These are phyloP conservation scores for Amphiduros pacificus DNA, from an alignment of 2,888 invertebrate species.

Conservation along the genomic window DNA sequence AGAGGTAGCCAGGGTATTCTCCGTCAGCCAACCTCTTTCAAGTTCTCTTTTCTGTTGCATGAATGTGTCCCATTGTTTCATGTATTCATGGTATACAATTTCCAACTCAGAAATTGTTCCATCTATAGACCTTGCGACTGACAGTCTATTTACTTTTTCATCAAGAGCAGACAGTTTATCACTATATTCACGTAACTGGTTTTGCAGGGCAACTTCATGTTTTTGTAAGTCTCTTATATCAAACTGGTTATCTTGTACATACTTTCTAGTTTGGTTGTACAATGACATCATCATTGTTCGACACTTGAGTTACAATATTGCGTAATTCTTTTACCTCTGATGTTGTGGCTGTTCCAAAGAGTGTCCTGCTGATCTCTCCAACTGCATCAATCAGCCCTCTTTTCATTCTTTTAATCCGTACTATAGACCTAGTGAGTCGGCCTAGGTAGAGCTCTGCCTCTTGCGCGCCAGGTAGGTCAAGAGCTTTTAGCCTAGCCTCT, in stretches of 20 bases:
- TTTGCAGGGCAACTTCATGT: not conserved
- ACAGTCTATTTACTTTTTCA: not conserved
- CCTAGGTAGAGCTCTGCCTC: not conserved
- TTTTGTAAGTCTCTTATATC: not conserved
- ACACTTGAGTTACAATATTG: not conserved
- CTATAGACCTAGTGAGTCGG: not conserved
- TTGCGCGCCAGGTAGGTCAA: not conserved
- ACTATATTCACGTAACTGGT: not conserved
- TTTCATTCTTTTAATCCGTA: not conserved
- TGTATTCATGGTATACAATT: not conserved
- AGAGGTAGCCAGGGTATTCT: not conserved
- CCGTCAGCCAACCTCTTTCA: not conserved
- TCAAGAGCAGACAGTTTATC: not conserved
- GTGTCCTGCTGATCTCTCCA: not conserved
- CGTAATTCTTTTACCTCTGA: not conserved
- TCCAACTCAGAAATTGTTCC: not conserved
- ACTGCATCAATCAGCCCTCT: not conserved
- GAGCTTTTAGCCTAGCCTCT: not conserved
- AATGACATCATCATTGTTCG: not conserved
- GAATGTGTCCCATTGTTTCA: not conserved
- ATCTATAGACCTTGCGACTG: not conserved
- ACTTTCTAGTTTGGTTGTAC: not conserved
- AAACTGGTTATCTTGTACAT: not conserved
- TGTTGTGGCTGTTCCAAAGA: not conserved
- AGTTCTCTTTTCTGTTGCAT: not conserved